Percentiles rank a stretch among this genome's conserved stretches.
These are phyloP conservation scores for Myotis findleyi DNA, from an alignment of 2,797 vertebrate species.

Conservation along the genomic window DNA sequence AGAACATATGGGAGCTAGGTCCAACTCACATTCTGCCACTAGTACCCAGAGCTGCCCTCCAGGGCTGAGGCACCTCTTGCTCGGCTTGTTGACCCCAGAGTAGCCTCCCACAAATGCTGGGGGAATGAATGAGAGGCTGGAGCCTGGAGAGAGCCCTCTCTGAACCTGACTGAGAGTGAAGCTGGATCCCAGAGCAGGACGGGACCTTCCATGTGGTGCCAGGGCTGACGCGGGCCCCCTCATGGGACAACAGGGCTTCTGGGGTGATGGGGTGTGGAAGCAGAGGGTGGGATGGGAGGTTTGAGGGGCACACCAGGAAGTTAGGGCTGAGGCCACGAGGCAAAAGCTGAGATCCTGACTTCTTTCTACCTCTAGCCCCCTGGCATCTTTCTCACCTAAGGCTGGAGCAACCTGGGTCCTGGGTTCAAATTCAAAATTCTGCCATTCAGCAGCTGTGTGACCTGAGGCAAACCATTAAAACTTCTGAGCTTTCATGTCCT, in stretches of 20 bases:
- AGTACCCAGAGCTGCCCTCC: background rate
- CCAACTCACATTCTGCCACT: background rate
- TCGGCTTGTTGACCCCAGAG: background rate
- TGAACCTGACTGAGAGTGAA: background rate
- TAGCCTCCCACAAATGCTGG: background rate
- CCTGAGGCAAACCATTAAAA: background rate
- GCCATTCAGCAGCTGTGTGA: background rate
- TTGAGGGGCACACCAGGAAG: background rate
- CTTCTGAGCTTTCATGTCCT: background rate
- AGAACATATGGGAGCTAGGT: background rate
- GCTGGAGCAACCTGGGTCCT: background rate
- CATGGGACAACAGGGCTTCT: accelerated
- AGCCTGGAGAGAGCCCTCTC: background rate
- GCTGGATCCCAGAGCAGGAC: background rate
- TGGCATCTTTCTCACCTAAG: background rate
- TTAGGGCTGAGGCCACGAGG: background rate
- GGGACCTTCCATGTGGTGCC: constrained; percentile 51
- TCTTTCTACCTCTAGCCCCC: background rate
- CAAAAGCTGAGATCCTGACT: background rate
- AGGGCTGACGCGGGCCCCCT: background rate
- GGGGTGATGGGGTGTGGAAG: background rate
- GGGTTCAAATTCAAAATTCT: background rate
- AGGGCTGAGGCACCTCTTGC: background rate
- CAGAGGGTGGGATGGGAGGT: background rate
- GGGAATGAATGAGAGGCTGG: background rate